These are phyloP conservation scores for Nasonia vitripennis DNA, from an alignment of 1,140 invertebrate species.

Conservation along the genomic window DNA sequence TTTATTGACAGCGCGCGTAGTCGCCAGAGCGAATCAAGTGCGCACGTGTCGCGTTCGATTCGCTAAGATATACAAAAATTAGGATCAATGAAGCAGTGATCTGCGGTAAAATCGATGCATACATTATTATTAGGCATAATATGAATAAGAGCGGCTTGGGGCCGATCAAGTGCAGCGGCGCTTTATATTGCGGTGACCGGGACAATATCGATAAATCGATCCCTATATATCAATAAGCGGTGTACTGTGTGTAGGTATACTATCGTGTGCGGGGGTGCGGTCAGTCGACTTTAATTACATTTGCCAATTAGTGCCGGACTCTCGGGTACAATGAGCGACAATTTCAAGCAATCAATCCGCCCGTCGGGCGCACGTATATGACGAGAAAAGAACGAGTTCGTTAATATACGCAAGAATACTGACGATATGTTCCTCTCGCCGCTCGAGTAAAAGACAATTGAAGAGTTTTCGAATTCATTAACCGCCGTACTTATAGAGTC, in stretches of 20 bases:
- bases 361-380: no score
- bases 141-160: no score
- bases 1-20: not conserved
- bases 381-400: no score
- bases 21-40: no score
- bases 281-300: constrained; percentile 9
- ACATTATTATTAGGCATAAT: no score
- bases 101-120: not conserved
- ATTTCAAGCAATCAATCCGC: constrained; percentile 10
- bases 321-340: not conserved
- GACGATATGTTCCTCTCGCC: not conserved
- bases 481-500: not conserved
- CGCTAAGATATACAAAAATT: not conserved
- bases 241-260: no score
- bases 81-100: not conserved
- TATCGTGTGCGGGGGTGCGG: not conserved
- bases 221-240: not conserved
- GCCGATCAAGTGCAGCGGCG: no score
- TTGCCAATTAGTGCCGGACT: not conserved
- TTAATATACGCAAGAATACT: no score
- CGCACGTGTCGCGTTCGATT: not conserved
- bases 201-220: not conserved
- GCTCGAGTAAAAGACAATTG: constrained; percentile 21
- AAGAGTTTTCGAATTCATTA: constrained; percentile 12
- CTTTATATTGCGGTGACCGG: no score